Percentiles rank a stretch among this genome's conserved stretches.
These are phyloP conservation scores for Lottia scabra DNA, from an alignment of 2,888 invertebrate genomes.

Conservation along the genomic window DNA sequence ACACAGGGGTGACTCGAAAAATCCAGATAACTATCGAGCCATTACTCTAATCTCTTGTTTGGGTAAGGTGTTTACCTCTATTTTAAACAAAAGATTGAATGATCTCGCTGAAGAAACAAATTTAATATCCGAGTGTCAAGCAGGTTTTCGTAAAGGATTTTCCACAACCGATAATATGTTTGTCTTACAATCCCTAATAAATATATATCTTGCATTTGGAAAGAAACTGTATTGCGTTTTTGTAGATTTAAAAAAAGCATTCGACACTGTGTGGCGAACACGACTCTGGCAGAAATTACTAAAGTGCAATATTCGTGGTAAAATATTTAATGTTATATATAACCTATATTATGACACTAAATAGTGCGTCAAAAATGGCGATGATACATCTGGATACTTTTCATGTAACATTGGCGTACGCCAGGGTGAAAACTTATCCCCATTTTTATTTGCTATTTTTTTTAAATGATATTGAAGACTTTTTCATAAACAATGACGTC, in stretches of 20 bases:
- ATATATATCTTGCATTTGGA: not conserved
- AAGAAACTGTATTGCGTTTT: not conserved
- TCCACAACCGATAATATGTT: not conserved
- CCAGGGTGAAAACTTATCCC: too few relatives aligned
- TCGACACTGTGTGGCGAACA: not conserved
- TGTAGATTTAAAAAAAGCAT: not conserved
- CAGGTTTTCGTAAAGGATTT: not conserved
- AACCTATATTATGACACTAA: too few relatives aligned
- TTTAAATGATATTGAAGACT: too few relatives aligned
- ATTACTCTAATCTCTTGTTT: not conserved
- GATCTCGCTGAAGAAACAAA: not conserved
- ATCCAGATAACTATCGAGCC: not conserved
- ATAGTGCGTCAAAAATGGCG: too few relatives aligned
- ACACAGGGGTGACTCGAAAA: too few relatives aligned
- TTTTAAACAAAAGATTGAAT: not conserved
- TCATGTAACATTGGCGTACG: too few relatives aligned
- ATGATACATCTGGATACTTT: too few relatives aligned
- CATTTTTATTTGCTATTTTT: too few relatives aligned
- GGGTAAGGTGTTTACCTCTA: not conserved
- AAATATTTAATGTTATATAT: too few relatives aligned
- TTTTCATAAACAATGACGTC: too few relatives aligned
- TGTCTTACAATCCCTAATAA: not conserved
- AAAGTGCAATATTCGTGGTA: too few relatives aligned
- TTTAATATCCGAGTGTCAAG: not conserved
- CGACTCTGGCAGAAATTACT: not conserved